Percentiles rank a stretch among this genome's conserved stretches.
Conservation (phyloP, 2,888 invertebrate species). For the Eupithecia vulgata region DNA sequence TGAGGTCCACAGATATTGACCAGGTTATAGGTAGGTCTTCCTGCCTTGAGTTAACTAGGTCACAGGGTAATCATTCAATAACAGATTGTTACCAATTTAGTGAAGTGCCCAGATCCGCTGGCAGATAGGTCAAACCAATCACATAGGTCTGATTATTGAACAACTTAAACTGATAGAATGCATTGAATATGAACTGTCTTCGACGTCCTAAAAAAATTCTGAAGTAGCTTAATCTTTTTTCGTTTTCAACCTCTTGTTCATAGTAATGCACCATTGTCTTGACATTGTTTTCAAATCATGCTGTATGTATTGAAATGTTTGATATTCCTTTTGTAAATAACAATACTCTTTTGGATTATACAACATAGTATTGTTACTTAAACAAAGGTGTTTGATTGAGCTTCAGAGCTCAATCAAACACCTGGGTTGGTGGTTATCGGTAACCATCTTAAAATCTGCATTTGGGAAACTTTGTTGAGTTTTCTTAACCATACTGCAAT, state of each 20-base stretch:
- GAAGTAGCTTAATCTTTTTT: background rate
- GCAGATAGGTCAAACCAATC: constrained; percentile 30
- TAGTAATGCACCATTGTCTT: constrained; percentile 3
- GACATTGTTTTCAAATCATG: background rate
- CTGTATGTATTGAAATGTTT: background rate
- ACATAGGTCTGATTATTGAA: constrained; percentile 9
- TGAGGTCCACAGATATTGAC: too few species aligned
- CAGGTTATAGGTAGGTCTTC: background rate
- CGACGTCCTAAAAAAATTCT: too few species aligned
- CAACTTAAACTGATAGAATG: background rate
- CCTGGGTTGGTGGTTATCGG: too few species aligned
- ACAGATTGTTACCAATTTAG: constrained; percentile 44
- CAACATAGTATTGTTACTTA: too few species aligned
- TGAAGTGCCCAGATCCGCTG: constrained; percentile 35
- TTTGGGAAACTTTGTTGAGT: too few species aligned
- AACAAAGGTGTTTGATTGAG: background rate
- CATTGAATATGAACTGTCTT: too few species aligned
- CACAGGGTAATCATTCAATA: constrained; percentile 42
- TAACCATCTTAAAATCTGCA: too few species aligned
- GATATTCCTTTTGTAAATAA: background rate
- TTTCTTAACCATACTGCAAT: too few species aligned
- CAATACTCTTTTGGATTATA: background rate
- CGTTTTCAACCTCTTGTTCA: background rate
- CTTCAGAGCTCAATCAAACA: too few species aligned
- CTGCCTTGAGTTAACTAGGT: background rate